phyloP scores from a whole-genome alignment of 2,113 vertebrate species.

The Oceanodroma tethys region DNA sequence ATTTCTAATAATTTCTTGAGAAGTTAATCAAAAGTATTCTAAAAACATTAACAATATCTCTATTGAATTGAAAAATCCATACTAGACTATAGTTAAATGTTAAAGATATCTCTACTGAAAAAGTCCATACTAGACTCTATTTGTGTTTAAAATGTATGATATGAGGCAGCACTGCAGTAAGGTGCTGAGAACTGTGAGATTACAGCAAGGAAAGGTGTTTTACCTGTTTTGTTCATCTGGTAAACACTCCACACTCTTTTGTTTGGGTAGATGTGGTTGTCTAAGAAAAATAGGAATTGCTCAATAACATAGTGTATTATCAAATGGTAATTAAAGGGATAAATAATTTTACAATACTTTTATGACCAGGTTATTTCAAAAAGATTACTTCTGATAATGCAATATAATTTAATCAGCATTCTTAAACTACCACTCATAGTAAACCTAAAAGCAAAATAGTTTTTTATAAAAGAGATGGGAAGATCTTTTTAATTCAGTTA shows the following conservation, averaged over 20 bases:
- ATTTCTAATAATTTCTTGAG: background rate
- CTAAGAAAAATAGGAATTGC: constrained; percentile 61
- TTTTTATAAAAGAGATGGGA: background rate
- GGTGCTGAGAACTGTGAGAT: background rate
- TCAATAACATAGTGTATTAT: background rate
- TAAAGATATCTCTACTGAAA: background rate
- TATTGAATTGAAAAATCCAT: background rate
- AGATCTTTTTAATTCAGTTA: background rate
- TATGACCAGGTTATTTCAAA: background rate
- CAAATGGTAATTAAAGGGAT: background rate
- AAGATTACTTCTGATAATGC: background rate
- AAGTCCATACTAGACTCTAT: background rate
- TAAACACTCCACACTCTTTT: constrained; percentile 83
- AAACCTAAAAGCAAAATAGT: background rate
- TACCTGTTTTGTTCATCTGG: constrained; percentile 83
- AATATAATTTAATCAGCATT: background rate
- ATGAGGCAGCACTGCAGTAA: background rate
- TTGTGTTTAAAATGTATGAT: background rate
- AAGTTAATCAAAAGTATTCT: background rate
- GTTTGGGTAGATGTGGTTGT: constrained; percentile 76
- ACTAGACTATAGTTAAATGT: background rate
- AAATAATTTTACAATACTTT: background rate
- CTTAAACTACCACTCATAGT: background rate
- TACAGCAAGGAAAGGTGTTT: background rate
- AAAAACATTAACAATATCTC: background rate